Conservation (phyloP, 2,797 vertebrate species). For the Serranus cabrilla region DNA sequence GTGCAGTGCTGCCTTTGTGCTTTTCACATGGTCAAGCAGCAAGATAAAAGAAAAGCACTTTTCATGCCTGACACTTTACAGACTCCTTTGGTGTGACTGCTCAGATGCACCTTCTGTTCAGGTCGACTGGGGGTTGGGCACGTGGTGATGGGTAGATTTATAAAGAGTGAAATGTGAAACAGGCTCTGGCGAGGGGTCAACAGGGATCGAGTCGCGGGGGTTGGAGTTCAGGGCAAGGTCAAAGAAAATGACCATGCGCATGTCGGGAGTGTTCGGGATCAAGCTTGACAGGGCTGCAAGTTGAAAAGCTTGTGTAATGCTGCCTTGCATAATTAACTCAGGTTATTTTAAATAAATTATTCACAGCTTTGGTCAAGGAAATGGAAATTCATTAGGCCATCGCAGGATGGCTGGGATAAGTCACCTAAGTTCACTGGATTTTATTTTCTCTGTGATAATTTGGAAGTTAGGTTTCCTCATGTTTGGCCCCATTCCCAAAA, state of each 20-base stretch:
- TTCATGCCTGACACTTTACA: constrained; percentile 23
- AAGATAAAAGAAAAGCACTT: constrained; percentile 44
- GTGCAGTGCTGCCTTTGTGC: constrained; percentile 21
- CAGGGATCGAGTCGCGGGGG: constrained; percentile 56
- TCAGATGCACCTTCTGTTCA: constrained; percentile 46
- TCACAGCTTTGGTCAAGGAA: constrained; percentile 21
- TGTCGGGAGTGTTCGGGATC: constrained; percentile 19
- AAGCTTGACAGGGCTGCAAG: constrained; percentile 7
- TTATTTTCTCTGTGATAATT: constrained; percentile 19
- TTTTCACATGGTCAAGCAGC: constrained; percentile 43
- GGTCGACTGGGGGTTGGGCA: constrained; percentile 39
- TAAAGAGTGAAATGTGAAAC: constrained; percentile 77
- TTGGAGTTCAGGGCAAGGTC: constrained; percentile 79
- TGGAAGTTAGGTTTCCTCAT: constrained; percentile 9
- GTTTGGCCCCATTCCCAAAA: constrained; percentile 9
- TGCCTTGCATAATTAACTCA: constrained; percentile 49
- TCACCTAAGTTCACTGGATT: constrained; percentile 10
- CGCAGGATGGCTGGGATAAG: background rate
- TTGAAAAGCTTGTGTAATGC: constrained; percentile 42
- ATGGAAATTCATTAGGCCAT: constrained; percentile 17
- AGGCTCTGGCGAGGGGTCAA: constrained; percentile 58
- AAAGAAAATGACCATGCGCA: constrained; percentile 39
- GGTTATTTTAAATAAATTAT: constrained; percentile 40
- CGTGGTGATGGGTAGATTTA: constrained; percentile 73
- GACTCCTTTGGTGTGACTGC: constrained; percentile 11